Base-by-base conservation (phyloP, 2,888 invertebrate genomes). In the Sepiola atlantica region DNA sequence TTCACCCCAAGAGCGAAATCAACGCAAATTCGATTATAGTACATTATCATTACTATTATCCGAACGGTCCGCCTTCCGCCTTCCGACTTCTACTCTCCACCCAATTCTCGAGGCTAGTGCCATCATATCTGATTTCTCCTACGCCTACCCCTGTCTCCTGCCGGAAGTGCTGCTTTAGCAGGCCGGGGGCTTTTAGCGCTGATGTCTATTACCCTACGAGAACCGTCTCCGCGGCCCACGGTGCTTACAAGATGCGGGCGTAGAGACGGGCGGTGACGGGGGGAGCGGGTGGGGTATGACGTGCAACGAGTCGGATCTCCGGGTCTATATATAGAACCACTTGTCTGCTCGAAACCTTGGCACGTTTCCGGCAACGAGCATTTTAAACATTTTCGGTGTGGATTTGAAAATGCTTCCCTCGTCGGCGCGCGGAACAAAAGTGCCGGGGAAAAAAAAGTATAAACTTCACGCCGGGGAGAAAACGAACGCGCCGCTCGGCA, bases 261-360 rank as follows among this genome's bases (percentile, higher is more conserved):
- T 45, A 45, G 4, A 45, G 45, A 45, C 45, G 45, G 45, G 45
- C 45, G 45, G 45, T 45, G 77, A 32, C 1, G n/a, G 77, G n/a
- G 77, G 77, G 77, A 32, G n/a, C 16, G n/a, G n/a, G 77, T 3
- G 77, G n/a, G 77, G n/a, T n/a, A n/a, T n/a, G 12, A 3, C 77
- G 32, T 32, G 16, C n/a, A 77, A 45, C 2, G 45, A 77, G 32
- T 77, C 77, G 77, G 77, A 77, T 77, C 77, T 77, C 77, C 77
- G 77, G 77, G 77, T n/a, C n/a, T 77, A 77, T n/a, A 77, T 77
- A 77, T 77, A 77, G 77, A 77, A 77, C 16, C 77, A n/a, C 77
- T 77, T 77, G 77, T 77, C 77, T 77, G 77, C 77, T 77, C n/a
- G n/a, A 77, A 77, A 77, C 77, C 77, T 45, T 77, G 77, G 77